Base-by-base conservation (phyloP, 2,888 invertebrate species). In the Stramonita haemastoma region DNA sequence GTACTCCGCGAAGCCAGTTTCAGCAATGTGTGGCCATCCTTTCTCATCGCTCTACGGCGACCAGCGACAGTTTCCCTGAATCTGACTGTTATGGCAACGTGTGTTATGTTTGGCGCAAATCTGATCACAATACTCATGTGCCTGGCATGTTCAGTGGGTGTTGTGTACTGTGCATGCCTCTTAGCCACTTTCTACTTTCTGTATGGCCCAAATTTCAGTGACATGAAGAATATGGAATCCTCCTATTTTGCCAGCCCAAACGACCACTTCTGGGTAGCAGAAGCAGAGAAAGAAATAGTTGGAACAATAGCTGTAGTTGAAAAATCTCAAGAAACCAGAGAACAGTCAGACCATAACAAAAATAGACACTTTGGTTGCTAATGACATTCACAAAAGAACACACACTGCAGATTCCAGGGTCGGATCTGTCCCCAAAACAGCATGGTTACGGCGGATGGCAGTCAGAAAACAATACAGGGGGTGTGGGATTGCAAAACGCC, bases 381-480 rank as follows among this genome's bases (percentile, higher is more conserved):
- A 86, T 0, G 66, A 26, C 11, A 6, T 19, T n/a, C 60, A 19
- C 32, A 57, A 57, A 85, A 57, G 56, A 29, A 56, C 1, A 57
- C 15, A 29, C 22, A 13, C 15, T 29, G 86, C n/a, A 86, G 13
- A 70, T 17, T 22, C 26, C 26, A 34, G 36, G 0, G 29, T 15
- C 19, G 29, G 22, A 34, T 6, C 22, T 73, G 2, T 4, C 22
- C 70, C 87, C 36, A 92, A 91, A 79, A 84, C 91, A 46, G 93
- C 93, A 6, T 93, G 92, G 92, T 89, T 93, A 26, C 86, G 93
- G 79, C 87, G 93, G 36, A 92, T 93, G 92, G 92, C 91, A 26
- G 93, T 93, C 11, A 90, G 83, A 79, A 90, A 86, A 77, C 77
- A 87, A 29, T 91, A 83, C 83, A 86, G 93, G 56, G 90, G 92